These are phyloP conservation scores for Lichenostomus cassidix DNA, from an alignment of 2,113 vertebrate genomes.

Conservation along the genomic window DNA sequence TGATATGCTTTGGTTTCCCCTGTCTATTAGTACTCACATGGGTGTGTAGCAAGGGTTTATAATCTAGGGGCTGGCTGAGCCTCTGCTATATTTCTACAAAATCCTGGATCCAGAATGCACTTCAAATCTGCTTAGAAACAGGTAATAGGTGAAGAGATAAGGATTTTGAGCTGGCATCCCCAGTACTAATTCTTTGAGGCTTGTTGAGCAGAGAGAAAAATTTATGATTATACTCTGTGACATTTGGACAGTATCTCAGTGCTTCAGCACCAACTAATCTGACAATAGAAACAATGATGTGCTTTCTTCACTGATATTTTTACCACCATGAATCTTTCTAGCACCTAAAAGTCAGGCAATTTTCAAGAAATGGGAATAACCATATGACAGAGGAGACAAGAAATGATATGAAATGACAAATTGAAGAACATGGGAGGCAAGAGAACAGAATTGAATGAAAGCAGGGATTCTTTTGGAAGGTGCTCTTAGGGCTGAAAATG, in stretches of 20 bases:
- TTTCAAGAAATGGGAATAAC: not conserved
- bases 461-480: not conserved
- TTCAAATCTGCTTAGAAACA: not conserved
- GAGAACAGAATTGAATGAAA: not conserved
- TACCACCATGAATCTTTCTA: not conserved
- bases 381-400: not conserved
- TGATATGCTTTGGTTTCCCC: fast-evolving
- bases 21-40: not conserved
- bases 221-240: not conserved
- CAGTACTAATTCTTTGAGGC: not conserved
- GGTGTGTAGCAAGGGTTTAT: not conserved
- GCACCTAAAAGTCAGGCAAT: not conserved
- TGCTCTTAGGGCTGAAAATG: not conserved
- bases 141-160: not conserved
- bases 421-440: not conserved
- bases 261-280: not conserved
- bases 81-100: not conserved
- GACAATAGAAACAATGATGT: constrained; percentile 13
- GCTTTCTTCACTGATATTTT: constrained; percentile 26
- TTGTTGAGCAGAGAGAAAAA: not conserved
- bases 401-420: not conserved
- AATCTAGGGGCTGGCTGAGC: not conserved
- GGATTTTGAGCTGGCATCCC: not conserved
- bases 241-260: not conserved
- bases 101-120: not conserved